A percentile compares a stretch with the other conserved stretches of the same genome.
phyloP scores from a whole-genome alignment of 2,888 invertebrate species.

The Pristionchus mayeri region DNA sequence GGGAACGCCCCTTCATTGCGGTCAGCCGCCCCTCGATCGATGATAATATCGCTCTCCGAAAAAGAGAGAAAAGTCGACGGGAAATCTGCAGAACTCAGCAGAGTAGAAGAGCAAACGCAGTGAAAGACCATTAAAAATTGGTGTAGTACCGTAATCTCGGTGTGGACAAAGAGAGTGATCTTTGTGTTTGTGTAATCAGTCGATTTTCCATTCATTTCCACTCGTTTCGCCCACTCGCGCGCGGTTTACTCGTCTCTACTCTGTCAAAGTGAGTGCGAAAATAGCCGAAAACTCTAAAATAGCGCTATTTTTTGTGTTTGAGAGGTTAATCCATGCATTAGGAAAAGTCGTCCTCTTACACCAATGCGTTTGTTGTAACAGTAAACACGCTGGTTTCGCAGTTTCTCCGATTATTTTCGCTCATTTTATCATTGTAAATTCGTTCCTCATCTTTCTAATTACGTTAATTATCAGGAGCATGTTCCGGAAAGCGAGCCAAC shows the following conservation, averaged over 20 bases:
- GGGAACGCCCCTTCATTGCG: not conserved
- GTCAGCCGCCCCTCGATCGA: not conserved
- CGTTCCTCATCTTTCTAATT: not conserved
- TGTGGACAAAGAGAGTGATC: constrained; percentile 19
- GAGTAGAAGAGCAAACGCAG: constrained; percentile 8
- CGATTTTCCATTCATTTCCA: not conserved
- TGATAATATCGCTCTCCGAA: not conserved
- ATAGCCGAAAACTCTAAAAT: not conserved
- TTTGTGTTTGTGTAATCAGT: not conserved
- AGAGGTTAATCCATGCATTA: not conserved
- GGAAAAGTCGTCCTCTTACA: constrained; percentile 33
- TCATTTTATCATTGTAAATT: not conserved
- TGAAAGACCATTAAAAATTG: constrained; percentile 18
- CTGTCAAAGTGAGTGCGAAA: not conserved
- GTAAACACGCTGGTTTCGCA: constrained; percentile 33
- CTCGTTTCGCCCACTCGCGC: not conserved
- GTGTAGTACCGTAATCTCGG: constrained; percentile 25
- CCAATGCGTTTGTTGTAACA: constrained; percentile 42
- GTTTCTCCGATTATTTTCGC: not conserved
- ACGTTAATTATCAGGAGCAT: constrained; percentile 54
- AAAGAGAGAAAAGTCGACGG: not conserved
- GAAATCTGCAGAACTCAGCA: constrained; percentile 32
- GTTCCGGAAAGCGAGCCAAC: constrained; percentile 65
- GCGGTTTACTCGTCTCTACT: constrained; percentile 37
- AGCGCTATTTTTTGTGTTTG: not conserved